Evolutionary conservation across 2,888 invertebrate genomes (phyloP), one percentile per base, ranked within the genome.

Genomic region (Schizotus pectinicornis): DNA sequence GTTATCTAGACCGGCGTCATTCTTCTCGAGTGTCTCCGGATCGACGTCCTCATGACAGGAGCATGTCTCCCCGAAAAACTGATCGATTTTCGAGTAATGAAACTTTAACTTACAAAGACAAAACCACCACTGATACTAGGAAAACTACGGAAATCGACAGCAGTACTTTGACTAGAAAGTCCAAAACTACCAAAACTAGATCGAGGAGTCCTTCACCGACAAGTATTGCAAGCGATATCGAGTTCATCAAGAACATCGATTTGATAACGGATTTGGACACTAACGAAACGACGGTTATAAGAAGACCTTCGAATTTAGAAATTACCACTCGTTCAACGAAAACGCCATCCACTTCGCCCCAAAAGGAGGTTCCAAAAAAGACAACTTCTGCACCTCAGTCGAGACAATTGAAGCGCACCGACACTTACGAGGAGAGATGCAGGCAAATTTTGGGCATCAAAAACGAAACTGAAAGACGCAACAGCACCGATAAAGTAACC

Each of bases 381-480:
- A 11, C 8, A 48, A 11, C 8, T 46, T 42, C 47, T 49, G 52
- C 34, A 46, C 59, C 41, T 38, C 50, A 37, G 36, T 22, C 9
- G 32, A 86, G 84, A 64, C 85, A 86, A 35, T 84, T 87, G 1
- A 85, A 84, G 62, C 81, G 88, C 67, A 85, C 87, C 34, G 89
- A 90, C 76, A 89, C 89, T 1, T 90, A 89, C 62, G 89, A 89
- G 75, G 89, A 89, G 74, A 81, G 89, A 32, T 89, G 89, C 64
- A 82, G 86, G 34, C 85, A 88, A 70, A 89, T 89, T 67, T 80
- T 89, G 35, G 89, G 89, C 2, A 86, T 89, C 81, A 77, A 81
- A 43, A 81, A 82, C 49, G 68, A 69, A 32, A 78, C 73, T 0
- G 30, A 68, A 61, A 55, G 61, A 36, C 55, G 62, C 9, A 65